These are phyloP conservation scores for Adelosebastes latens DNA, from an alignment of 2,797 vertebrate species.

Conservation along the genomic window DNA sequence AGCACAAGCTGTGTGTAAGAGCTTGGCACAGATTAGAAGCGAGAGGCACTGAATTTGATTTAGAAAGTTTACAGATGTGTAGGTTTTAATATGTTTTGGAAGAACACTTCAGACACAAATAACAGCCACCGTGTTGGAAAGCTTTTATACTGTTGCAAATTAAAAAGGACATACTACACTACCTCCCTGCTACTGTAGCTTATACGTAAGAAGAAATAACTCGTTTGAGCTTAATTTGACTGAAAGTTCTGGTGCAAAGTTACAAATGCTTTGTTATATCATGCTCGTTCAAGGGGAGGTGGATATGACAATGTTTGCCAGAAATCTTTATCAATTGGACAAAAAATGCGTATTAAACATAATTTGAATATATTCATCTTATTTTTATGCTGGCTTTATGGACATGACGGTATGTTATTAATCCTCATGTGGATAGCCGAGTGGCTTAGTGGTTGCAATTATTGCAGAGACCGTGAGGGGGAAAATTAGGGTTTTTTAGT, in stretches of 20 bases:
- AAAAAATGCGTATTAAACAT: neutral
- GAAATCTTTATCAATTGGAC: neutral
- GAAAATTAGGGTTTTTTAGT: neutral
- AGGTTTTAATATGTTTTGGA: slow-evolving; percentile 64
- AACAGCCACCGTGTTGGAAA: slow-evolving; percentile 44
- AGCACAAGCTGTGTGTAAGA: slow-evolving; percentile 53
- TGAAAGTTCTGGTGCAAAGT: neutral
- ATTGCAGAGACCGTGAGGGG: neutral
- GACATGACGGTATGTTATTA: neutral
- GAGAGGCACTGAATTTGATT: slow-evolving; percentile 66
- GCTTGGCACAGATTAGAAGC: slow-evolving; percentile 60
- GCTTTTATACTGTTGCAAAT: slow-evolving; percentile 52
- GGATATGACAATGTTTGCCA: neutral
- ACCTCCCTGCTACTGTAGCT: neutral
- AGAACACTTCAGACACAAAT: slow-evolving; percentile 48
- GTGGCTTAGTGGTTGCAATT: neutral
- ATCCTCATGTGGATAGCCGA: neutral
- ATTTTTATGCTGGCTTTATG: neutral
- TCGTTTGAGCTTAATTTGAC: neutral
- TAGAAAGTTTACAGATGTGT: slow-evolving; percentile 62
- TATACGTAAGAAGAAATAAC: neutral
- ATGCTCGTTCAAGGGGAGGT: neutral
- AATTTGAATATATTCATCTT: neutral
- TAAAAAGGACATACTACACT: slow-evolving; percentile 17
- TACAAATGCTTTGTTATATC: neutral